A percentile compares a stretch with the other conserved stretches of the same genome.
These are phyloP conservation scores for Acanthurus lineatus DNA, from an alignment of 2,797 vertebrate species.

Conservation along the genomic window DNA sequence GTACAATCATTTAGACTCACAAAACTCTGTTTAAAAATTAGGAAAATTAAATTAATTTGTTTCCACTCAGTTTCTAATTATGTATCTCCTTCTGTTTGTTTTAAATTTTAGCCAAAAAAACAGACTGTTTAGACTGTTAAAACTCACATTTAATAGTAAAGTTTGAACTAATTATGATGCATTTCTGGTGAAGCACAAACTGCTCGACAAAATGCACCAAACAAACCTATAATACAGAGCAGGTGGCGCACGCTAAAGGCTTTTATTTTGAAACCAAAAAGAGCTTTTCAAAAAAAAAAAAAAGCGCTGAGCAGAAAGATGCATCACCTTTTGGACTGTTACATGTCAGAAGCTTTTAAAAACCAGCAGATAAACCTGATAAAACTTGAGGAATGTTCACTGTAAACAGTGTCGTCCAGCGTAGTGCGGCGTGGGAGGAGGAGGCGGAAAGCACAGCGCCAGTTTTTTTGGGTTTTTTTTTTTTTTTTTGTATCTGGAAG, in stretches of 20 bases:
- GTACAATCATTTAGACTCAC: not conserved
- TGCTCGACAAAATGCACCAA: not conserved
- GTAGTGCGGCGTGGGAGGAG: conserved; percentile 6
- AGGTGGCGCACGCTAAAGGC: not conserved
- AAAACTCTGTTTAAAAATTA: not conserved
- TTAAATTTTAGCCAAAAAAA: too few species aligned
- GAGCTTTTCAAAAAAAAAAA: not conserved
- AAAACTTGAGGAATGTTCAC: conserved; percentile 42
- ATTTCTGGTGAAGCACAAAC: not conserved
- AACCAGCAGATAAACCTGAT: conserved; percentile 12
- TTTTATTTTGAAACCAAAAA: conserved; percentile 23
- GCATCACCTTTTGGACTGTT: not conserved
- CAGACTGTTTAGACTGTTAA: not conserved
- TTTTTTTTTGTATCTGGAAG: not conserved
- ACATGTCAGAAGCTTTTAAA: conserved; percentile 18
- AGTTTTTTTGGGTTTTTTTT: conserved; percentile 8
- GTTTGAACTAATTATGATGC: rapidly evolving
- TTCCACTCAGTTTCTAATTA: too few species aligned
- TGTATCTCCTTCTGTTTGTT: too few species aligned
- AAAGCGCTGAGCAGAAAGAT: not conserved
- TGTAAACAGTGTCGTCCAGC: conserved; percentile 33
- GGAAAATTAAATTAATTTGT: too few species aligned
- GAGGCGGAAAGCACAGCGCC: not conserved
- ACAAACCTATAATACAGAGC: not conserved
- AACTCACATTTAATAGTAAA: not conserved